Evolutionary conservation across 2,797 vertebrate genomes (phyloP), one percentile per base, ranked within the genome.

Genomic region (Pygocentrus nattereri): DNA sequence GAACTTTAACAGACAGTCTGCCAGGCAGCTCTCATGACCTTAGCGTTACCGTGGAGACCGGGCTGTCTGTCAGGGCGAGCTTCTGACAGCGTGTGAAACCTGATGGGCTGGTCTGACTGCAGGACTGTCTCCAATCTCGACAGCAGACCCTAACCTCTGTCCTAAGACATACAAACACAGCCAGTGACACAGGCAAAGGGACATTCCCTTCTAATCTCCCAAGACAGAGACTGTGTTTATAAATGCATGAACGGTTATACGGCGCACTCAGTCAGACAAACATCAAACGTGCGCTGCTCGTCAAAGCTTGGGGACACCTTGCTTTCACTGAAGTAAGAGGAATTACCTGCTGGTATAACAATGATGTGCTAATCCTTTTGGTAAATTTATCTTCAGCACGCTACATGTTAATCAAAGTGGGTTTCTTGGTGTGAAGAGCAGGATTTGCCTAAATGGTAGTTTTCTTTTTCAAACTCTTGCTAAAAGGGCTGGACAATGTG

Each of bases 31-130:
- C 78, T 86, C 41, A 31, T 84, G 88, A 84, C 88, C 86, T 68
- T 65, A 49, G 73, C 81, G 87, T 92, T 86, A 88, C 85, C 50
- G 25, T 41, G 23, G 75, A 88, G 87, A 85, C 85, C 78, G 74
- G 54, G 50, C 56, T 30, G n/a, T 89, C 89, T 90, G 84, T 93
- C 89, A 89, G 86, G 82, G 84, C 85, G 85, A 84, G 91, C 88
- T 91, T 73, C 88, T 91, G 85, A 80, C 68, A 74, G 58, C 54
- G 23, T 84, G 83, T 80, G 82, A 91, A 94, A 94, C 93, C 91
- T 88, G 93, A 93, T 34, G 2, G 88, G 85, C 93, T 88, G 92
- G 93, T 94, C 94, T 85, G 47, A 85, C 85, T 47, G 70, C 82
- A 86, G 79, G 84, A 2, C 84, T 0, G 76, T 85, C 85, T 86